phyloP scores from a whole-genome alignment of 2,888 invertebrate species.

The Zaprionus bogoriensis region DNA sequence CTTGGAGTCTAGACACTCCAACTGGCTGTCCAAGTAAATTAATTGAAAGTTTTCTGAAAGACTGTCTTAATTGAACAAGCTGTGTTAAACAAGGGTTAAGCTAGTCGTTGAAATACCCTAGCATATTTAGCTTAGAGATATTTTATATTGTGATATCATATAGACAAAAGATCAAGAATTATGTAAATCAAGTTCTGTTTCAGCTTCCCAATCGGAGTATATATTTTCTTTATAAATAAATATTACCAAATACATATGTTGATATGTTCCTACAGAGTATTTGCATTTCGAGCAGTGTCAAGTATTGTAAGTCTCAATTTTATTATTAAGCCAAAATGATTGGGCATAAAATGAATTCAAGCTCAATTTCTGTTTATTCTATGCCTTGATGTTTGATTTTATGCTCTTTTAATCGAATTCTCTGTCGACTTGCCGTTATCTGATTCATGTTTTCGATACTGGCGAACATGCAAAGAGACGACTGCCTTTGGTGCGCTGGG shows the following conservation, averaged over 20 bases:
- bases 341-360: not conserved
- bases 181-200: too few relatives aligned
- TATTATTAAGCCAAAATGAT: not conserved
- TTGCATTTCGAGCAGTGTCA: too few relatives aligned
- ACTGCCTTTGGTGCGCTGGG: too few relatives aligned
- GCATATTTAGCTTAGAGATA: too few relatives aligned
- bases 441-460: conserved; percentile 17
- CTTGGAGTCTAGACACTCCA: not conserved
- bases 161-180: too few relatives aligned
- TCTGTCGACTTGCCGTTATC: conserved; percentile 5
- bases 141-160: too few relatives aligned
- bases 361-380: not conserved
- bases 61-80: not conserved
- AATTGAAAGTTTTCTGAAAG: not conserved
- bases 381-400: conserved; percentile 5
- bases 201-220: too few relatives aligned
- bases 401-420: conserved; percentile 19
- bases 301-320: not conserved
- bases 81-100: not conserved
- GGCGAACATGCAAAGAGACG: too few relatives aligned
- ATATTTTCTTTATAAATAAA: too few relatives aligned
- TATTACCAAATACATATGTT: too few relatives aligned
- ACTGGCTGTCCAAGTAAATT: not conserved
- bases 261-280: not conserved
- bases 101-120: not conserved